Conservation (phyloP, 2,113 vertebrate genomes). For the Cyrtonyx montezumae region DNA sequence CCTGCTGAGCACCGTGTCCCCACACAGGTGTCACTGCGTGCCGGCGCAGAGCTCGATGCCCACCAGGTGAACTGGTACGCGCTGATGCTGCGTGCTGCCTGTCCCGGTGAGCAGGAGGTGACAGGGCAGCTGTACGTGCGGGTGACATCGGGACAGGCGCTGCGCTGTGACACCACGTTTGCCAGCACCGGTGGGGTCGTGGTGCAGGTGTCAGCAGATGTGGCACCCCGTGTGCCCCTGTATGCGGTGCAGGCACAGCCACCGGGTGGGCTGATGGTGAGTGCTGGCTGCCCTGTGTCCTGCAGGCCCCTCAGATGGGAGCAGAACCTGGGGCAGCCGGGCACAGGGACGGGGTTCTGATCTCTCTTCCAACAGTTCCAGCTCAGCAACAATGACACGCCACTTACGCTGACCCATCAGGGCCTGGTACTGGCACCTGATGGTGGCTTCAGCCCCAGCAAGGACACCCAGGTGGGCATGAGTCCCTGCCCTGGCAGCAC, state of each 20-base stretch:
- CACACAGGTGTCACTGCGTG: conserved; percentile 73
- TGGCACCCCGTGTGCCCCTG: conserved; percentile 34
- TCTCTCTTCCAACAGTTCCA: conserved; percentile 52
- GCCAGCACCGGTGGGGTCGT: conserved; percentile 65
- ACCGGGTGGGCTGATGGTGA: conserved; percentile 25
- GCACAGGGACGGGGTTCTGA: not conserved
- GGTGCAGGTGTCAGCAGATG: conserved; percentile 64
- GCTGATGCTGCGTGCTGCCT: conserved; percentile 56
- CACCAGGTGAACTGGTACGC: conserved; percentile 60
- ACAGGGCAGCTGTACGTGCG: conserved; percentile 40
- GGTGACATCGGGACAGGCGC: not conserved
- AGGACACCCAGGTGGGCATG: conserved; percentile 64
- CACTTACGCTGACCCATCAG: conserved; percentile 53
- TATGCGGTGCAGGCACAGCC: conserved; percentile 49
- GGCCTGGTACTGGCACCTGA: conserved; percentile 68
- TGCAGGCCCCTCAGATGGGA: fast-evolving
- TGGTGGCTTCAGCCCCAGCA: conserved; percentile 61
- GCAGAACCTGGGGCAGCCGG: not conserved
- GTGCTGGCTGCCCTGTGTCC: not conserved
- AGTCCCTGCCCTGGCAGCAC: not conserved
- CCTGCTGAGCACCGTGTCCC: not conserved
- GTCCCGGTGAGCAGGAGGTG: not conserved
- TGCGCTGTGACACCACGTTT: conserved; percentile 53
- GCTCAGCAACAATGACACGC: conserved; percentile 13
- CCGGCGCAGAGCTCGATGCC: conserved; percentile 60